phyloP scores from a whole-genome alignment of 2,797 vertebrate species.

The Meriones psammophilus region DNA sequence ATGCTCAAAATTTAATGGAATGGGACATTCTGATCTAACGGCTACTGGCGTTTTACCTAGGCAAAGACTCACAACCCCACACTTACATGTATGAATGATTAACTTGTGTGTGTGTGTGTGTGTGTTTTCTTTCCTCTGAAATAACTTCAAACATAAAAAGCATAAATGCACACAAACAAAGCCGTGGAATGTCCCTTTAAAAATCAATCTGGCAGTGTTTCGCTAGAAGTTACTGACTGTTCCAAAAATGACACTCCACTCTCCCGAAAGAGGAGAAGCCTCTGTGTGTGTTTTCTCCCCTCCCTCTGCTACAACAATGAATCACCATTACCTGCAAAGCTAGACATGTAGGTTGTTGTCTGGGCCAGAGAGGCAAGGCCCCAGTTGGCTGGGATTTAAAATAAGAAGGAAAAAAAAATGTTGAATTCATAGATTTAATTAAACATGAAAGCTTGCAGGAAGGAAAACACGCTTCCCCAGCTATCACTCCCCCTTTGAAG shows the following conservation, averaged over 20 bases:
- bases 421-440: conserved; percentile 84
- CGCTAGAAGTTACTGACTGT: conserved; percentile 65
- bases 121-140: neutral
- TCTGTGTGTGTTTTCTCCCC: conserved; percentile 69
- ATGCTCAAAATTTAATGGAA: conserved; percentile 43
- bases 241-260: conserved; percentile 68
- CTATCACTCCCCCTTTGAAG: neutral
- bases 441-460: conserved; percentile 82
- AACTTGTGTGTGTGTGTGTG: neutral
- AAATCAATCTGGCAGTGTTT: conserved; percentile 26
- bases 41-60: neutral
- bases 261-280: neutral
- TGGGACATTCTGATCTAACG: neutral
- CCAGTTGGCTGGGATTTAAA: conserved; percentile 76
- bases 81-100: neutral
- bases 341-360: conserved; percentile 78
- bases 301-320: conserved; percentile 79
- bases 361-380: conserved; percentile 83
- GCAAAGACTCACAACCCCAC: neutral
- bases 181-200: conserved; percentile 70
- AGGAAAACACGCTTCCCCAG: neutral
- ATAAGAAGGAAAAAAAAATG: conserved; percentile 74
- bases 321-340: conserved; percentile 86
- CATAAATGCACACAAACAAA: conserved; percentile 49
- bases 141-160: conserved; percentile 47